Conservation (phyloP, 2,113 vertebrate genomes). For the Cyanistes caeruleus region DNA sequence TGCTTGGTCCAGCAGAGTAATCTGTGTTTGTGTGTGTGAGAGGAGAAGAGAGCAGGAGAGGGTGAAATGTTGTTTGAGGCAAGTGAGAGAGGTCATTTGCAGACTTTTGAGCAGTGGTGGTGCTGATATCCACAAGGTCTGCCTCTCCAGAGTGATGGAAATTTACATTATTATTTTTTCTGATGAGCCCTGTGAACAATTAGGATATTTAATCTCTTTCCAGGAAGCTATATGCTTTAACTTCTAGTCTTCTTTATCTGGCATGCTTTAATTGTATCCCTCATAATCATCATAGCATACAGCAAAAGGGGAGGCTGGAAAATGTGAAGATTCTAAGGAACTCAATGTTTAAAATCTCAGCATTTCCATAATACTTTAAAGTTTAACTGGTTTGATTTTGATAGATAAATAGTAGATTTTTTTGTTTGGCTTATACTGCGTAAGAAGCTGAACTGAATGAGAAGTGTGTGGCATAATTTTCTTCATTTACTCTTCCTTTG, state of each 20-base stretch:
- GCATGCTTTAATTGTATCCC: constrained; percentile 18
- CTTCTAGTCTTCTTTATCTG: background rate
- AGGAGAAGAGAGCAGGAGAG: background rate
- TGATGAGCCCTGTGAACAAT: background rate
- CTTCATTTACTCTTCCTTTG: background rate
- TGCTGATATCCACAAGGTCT: background rate
- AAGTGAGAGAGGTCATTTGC: background rate
- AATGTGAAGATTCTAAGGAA: background rate
- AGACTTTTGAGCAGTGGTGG: background rate
- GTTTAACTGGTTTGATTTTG: background rate
- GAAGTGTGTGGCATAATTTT: background rate
- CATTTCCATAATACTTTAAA: background rate
- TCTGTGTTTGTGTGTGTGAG: background rate
- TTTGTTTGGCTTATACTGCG: background rate
- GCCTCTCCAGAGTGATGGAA: constrained; percentile 1
- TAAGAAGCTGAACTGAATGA: background rate
- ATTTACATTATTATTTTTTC: background rate
- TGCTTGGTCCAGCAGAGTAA: background rate
- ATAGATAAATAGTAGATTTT: background rate
- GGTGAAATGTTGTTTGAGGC: background rate
- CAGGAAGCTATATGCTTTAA: constrained; percentile 26
- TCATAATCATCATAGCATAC: background rate
- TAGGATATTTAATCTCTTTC: constrained; percentile 45
- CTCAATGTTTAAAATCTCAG: background rate
- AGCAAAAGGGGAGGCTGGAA: background rate